These are phyloP conservation scores for Premnoplex brunnescens DNA, from an alignment of 2,797 vertebrate genomes.

Conservation along the genomic window DNA sequence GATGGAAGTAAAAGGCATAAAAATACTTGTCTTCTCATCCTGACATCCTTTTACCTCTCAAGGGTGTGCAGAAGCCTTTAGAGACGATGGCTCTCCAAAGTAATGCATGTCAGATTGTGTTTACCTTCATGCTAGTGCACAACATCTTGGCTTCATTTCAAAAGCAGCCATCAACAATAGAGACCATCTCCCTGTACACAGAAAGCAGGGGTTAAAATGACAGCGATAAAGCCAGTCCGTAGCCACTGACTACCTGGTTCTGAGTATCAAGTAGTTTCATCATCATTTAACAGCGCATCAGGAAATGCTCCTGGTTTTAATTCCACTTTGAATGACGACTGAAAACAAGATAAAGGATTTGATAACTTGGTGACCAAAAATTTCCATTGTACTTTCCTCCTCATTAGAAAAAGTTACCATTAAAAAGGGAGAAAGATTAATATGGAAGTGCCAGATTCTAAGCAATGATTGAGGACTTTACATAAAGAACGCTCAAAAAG, in stretches of 20 bases:
- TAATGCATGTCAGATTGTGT: background rate
- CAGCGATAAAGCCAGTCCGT: background rate
- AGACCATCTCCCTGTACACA: background rate
- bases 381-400: background rate
- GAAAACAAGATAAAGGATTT: background rate
- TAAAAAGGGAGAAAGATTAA: constrained; percentile 2
- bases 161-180: background rate
- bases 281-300: background rate
- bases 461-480: background rate
- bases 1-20: background rate
- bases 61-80: background rate
- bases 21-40: background rate
- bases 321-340: background rate
- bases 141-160: background rate
- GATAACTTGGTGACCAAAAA: background rate
- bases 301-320: background rate
- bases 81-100: background rate
- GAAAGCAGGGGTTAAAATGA: background rate
- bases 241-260: background rate
- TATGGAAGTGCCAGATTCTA: background rate
- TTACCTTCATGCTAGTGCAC: background rate
- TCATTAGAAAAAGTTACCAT: background rate
- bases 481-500: constrained; percentile 23
- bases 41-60: background rate
- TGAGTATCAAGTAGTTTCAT: background rate